Conservation (phyloP, 2,797 vertebrate genomes). For the Esox masquinongy region DNA sequence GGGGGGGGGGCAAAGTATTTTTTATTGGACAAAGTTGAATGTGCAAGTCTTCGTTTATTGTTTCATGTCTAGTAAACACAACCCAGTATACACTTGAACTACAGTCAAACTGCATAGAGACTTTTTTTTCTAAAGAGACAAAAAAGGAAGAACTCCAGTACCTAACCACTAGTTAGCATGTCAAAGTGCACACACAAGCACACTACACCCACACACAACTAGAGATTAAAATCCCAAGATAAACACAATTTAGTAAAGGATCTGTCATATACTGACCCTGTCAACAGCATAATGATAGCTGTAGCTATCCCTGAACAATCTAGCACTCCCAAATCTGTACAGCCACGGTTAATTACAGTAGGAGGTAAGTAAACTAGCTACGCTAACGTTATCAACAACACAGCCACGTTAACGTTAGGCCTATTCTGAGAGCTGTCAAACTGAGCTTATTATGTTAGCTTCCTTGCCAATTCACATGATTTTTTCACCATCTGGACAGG, state of each 20-base stretch:
- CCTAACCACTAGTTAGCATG: not conserved
- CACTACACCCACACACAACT: not conserved
- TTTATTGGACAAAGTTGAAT: not conserved
- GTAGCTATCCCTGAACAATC: not conserved
- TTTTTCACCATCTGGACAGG: not conserved
- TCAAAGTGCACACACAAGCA: not conserved
- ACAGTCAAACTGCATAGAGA: not conserved
- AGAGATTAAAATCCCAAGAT: too few relatives aligned
- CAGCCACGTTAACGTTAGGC: too few relatives aligned
- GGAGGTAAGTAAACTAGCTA: not conserved
- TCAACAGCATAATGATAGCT: not conserved
- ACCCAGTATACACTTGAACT: not conserved
- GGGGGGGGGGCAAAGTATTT: not conserved
- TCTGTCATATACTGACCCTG: not conserved
- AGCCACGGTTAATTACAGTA: not conserved
- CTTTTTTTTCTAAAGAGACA: not conserved
- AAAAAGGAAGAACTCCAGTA: not conserved
- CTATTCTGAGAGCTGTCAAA: not conserved
- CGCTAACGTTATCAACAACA: too few relatives aligned
- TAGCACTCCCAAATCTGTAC: not conserved
- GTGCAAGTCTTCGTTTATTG: not conserved
- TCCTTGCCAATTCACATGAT: not conserved
- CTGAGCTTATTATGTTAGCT: conserved; percentile 10
- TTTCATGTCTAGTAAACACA: not conserved
- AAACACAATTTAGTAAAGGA: too few relatives aligned